Evolutionary conservation across 2,797 vertebrate species (phyloP).

Genomic region (Chiroxiphia lanceolata): DNA sequence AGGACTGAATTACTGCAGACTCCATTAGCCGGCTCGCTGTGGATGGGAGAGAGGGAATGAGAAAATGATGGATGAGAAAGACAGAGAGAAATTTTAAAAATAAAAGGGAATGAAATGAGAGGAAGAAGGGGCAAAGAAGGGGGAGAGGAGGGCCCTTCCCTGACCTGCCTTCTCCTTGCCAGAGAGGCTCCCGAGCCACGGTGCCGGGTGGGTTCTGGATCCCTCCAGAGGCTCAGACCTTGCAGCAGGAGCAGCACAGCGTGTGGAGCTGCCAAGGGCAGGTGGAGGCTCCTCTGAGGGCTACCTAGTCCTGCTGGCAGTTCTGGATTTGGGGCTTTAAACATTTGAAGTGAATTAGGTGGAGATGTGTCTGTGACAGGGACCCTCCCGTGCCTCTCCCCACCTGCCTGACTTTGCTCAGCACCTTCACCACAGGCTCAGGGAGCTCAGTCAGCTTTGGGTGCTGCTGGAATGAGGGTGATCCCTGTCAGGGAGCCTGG

Average conservation of each 20-base stretch:
- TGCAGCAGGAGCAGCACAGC: not conserved
- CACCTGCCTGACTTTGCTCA: not conserved
- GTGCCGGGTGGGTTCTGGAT: not conserved
- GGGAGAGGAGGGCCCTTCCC: not conserved
- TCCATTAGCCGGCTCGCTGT: constrained; percentile 69
- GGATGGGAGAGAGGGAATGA: constrained; percentile 70
- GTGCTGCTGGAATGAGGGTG: not conserved
- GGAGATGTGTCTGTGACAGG: not conserved
- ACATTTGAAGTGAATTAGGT: rapidly evolving
- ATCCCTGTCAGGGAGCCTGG: not conserved
- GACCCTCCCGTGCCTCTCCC: not conserved
- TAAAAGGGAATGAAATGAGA: constrained; percentile 37
- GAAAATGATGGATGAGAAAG: constrained; percentile 74
- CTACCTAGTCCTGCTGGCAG: not conserved
- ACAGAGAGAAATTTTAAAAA: constrained; percentile 40
- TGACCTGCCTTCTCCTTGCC: not conserved
- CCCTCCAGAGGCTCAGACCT: rapidly evolving
- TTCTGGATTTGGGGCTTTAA: not conserved
- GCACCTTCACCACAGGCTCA: rapidly evolving
- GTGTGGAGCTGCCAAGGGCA: not conserved
- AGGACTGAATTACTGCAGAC: constrained; percentile 71
- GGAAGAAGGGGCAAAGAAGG: not conserved
- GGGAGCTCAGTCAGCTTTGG: not conserved
- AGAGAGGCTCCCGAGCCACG: rapidly evolving
- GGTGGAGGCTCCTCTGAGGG: not conserved